Base-by-base conservation (phyloP, 2,797 vertebrate species). In the Danio aesculapii region DNA sequence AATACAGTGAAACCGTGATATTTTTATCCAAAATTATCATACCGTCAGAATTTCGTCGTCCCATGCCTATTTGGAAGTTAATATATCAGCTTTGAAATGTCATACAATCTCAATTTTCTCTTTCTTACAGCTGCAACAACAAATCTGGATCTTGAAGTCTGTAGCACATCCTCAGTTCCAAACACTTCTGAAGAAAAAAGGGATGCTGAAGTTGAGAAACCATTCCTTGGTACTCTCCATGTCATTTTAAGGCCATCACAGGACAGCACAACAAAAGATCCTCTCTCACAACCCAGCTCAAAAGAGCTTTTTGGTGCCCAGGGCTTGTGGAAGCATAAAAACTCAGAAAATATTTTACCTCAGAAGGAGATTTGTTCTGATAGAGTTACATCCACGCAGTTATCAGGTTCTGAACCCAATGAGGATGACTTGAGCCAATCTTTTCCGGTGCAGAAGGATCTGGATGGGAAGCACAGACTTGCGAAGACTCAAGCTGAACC, bases 71-170 rank as follows among this genome's bases (percentile, higher is more conserved):
- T 9, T 8, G 6, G 21, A 59, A 43, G 50, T 8, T n/a, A 4
- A 19, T 19, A 47, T 4, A 12, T 46, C 17, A 52, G 13, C 16
- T 61, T 10, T 11, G 41, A 57, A 74, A 10, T 14, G 11, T 79
- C 9, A 50, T 17, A 17, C 6, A 10, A 53, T 62, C 12, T 17
- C 62, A 8, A 13, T 3, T 50, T 58, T 81, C 12, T 16, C 0
- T 86, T n/a, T 82, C 6, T 79, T 79, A 21, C 69, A 94, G 92
- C 90, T 53, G 73, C 68, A 21, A 49, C 64, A 71, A 14, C 19
- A 41, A 59, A 68, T 44, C 46, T 2, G 6, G 70, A n/a, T 57
- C 6, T 14, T 58, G 76, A 68, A 9, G 50, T 58, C 14, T 57
- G 61, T 41, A 4, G 49, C 5, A 47, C 78, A 49, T 44, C 43